phyloP scores from a whole-genome alignment of 2,113 vertebrate species.

The Campylomormyrus numenius region DNA sequence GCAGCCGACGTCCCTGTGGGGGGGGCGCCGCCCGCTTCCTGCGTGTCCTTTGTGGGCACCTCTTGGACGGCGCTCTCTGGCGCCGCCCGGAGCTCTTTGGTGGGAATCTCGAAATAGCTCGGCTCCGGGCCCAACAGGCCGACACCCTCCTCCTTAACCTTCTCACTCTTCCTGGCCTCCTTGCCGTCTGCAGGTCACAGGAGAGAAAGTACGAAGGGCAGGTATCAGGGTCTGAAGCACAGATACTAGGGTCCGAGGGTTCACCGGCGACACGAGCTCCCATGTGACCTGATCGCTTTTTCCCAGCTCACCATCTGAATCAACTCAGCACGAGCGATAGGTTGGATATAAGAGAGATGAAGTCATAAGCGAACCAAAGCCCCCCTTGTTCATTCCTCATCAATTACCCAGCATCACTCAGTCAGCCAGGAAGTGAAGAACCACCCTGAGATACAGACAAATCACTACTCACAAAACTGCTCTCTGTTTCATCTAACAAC shows the following conservation, averaged over 20 bases:
- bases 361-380: not conserved
- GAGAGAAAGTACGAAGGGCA: not conserved
- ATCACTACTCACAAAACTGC: not conserved
- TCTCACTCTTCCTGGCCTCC: constrained; percentile 73
- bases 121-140: constrained; percentile 73
- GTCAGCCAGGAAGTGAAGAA: not conserved
- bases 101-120: constrained; percentile 91
- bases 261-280: not conserved
- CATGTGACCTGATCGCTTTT: not conserved
- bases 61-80: constrained; percentile 79
- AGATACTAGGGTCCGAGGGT: not conserved
- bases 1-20: constrained; percentile 38
- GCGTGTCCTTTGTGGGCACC: constrained; percentile 88
- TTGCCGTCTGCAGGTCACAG: constrained; percentile 57
- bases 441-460: not conserved
- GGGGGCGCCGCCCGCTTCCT: constrained; percentile 57
- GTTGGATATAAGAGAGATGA: not conserved
- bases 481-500: not conserved
- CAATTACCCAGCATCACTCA: not conserved
- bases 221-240: not conserved
- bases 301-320: not conserved
- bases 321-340: not conserved
- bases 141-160: constrained; percentile 71
- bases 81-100: constrained; percentile 80
- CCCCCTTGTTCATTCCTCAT: not conserved